Evolutionary conservation across 2,888 invertebrate genomes (phyloP).

Genomic region (Apotomis capreana): DNA sequence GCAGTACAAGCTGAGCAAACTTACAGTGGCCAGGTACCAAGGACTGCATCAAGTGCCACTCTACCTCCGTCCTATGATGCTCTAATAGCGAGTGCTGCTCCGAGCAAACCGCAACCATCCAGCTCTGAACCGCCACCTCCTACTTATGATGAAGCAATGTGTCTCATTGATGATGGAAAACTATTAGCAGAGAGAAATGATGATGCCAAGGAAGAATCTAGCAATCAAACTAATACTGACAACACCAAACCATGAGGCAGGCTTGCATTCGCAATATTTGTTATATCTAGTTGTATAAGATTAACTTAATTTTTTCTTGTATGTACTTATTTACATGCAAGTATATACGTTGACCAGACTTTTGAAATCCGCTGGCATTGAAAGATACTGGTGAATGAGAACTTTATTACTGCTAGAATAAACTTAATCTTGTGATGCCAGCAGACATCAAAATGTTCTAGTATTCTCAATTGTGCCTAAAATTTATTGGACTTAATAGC

Average conservation of each 20-base stretch:
- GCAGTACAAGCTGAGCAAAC: conserved; percentile 82
- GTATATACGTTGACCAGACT: conserved; percentile 17
- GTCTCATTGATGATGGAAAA: conserved; percentile 78
- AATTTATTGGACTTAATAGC: conserved; percentile 67
- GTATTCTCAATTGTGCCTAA: conserved; percentile 80
- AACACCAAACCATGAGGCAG: conserved; percentile 69
- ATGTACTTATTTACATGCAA: conserved; percentile 59
- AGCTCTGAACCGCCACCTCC: conserved; percentile 84
- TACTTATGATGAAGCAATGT: conserved; percentile 86
- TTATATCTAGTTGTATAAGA: conserved; percentile 63
- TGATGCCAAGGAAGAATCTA: conserved; percentile 72
- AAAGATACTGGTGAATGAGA: neutral
- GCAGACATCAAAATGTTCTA: conserved; percentile 48
- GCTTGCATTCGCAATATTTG: conserved; percentile 49
- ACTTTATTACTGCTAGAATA: neutral
- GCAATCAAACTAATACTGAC: conserved; percentile 62
- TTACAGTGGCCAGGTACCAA: conserved; percentile 77
- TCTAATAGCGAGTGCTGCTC: conserved; percentile 73
- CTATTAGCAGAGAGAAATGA: conserved; percentile 59
- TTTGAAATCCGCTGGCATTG: neutral
- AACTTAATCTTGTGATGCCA: neutral
- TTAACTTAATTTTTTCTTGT: conserved; percentile 77
- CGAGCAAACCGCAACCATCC: conserved; percentile 74
- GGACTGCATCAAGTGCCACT: conserved; percentile 83
- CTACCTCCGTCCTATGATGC: conserved; percentile 86